Evolutionary conservation across 2,113 vertebrate genomes (phyloP).

Genomic region (Fulmarus glacialis): DNA sequence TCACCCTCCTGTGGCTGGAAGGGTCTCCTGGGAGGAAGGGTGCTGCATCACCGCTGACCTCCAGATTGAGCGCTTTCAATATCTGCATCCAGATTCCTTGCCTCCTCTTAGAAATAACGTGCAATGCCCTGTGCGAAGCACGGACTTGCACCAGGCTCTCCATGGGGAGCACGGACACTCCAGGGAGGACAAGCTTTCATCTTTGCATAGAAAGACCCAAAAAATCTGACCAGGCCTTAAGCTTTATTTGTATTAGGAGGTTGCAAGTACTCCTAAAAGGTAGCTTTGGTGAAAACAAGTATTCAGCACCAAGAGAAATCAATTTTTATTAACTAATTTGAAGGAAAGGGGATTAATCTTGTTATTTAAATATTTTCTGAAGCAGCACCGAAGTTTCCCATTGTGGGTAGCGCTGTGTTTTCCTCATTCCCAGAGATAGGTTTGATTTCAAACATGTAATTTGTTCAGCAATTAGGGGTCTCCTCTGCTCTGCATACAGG

Average conservation of each 20-base stretch:
- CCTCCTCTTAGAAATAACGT: accelerated
- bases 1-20: background rate
- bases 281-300: background rate
- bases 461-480: constrained; percentile 41
- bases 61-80: accelerated
- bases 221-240: background rate
- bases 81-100: background rate
- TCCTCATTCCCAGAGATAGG: background rate
- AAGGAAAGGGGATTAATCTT: background rate
- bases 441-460: background rate
- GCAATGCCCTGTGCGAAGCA: accelerated
- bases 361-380: background rate
- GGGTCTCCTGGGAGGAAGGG: background rate
- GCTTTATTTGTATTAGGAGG: background rate
- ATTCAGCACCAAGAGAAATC: background rate
- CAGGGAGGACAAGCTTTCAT: background rate
- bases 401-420: background rate
- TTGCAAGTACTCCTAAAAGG: background rate
- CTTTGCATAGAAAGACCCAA: background rate
- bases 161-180: accelerated
- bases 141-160: accelerated
- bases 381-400: background rate
- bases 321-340: background rate
- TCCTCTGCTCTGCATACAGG: background rate
- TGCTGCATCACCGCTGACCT: background rate